Evolutionary conservation across 2,888 invertebrate species (phyloP), one percentile per base, ranked within the genome.

Genomic region (Tachina lurida): DNA sequence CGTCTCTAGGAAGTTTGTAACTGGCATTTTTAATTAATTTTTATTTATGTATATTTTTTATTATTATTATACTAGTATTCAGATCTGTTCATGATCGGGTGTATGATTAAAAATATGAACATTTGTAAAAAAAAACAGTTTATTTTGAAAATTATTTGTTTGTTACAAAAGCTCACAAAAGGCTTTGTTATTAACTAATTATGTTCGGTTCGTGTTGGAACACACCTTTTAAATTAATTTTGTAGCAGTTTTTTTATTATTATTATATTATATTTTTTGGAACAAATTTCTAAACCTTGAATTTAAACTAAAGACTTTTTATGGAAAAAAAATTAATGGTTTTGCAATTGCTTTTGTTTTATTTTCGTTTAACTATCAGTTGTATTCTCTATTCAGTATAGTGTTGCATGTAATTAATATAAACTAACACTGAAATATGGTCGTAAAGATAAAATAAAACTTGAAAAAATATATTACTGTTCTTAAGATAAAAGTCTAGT

Each of bases 1-100:
- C 10, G 43, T 68, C 71, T 71, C 65, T 77, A 83, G 82, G 82
- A 83, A 83, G 82, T 83, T 80, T 83, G 76, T 58, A 82, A 63
- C 65, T 76, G 63, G n/a, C 22, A 47, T 52, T 75, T 70, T 17
- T 60, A 56, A 67, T 68, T 65, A 43, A 10, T 22, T 52, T 43
- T 52, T 62, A 12, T 31, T 17, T 62, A 15, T 39, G 45, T 31
- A 31, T 31, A 10, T 54, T 70, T 31, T 43, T 15, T 39, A 5
- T 31, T 31, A 31, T 31, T 31, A 31, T 31, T 7, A 31, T 31
- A 31, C 31, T 31, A 31, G 31, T 79, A 56, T 71, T 71, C 17
- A 71, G 63, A 71, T 75, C 45, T 45, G 22, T 62, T 75, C 19
- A 19, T 68, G 45, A 76, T 39, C 47, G 15, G 15, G 52, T n/a